Evolutionary conservation across 2,113 vertebrate genomes (phyloP).

Genomic region (Sakesphorus luctuosus): DNA sequence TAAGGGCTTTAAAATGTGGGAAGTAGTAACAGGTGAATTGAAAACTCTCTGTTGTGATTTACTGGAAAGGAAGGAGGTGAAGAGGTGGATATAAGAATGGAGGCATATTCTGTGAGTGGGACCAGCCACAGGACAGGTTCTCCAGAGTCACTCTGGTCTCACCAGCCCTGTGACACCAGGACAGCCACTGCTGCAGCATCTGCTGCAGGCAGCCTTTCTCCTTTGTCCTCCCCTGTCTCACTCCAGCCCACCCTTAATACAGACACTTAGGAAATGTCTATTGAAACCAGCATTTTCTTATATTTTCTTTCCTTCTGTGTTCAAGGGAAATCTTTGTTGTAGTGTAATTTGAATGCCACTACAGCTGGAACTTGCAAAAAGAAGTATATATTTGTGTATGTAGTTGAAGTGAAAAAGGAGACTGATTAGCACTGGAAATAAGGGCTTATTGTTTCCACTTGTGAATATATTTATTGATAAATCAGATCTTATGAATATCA

Average conservation of each 20-base stretch:
- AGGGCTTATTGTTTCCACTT: background rate
- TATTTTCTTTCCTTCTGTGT: background rate
- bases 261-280: background rate
- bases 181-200: background rate
- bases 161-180: background rate
- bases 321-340: background rate
- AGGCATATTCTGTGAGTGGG: background rate
- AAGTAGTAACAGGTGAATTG: background rate
- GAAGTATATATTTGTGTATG: background rate
- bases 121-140: background rate
- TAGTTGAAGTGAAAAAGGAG: background rate
- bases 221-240: background rate
- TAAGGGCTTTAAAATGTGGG: background rate
- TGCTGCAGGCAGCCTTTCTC: background rate
- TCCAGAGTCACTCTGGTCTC: rapidly evolving
- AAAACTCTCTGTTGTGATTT: background rate
- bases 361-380: background rate
- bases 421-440: background rate
- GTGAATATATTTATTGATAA: conserved; percentile 9
- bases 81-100: background rate
- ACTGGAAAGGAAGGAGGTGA: background rate
- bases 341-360: conserved; percentile 3
- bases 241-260: background rate
- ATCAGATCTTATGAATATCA: background rate
- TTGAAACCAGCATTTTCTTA: background rate